Conservation (phyloP, 2,888 invertebrate genomes). For the Cepaea hortensis region DNA sequence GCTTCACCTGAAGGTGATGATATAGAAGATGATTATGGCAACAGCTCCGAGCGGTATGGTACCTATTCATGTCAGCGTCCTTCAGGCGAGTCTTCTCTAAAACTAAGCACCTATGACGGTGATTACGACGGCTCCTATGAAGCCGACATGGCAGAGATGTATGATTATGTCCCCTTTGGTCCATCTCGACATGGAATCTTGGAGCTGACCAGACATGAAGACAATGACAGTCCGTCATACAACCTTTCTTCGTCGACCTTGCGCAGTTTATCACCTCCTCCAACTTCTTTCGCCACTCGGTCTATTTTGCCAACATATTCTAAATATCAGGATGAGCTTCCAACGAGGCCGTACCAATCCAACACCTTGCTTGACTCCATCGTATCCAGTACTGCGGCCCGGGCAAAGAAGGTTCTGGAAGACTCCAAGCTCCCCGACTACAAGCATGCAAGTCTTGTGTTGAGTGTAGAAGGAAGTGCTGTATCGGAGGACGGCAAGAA, state of each 20-base stretch:
- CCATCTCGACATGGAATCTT: slow-evolving; percentile 55
- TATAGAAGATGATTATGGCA: slow-evolving; percentile 31
- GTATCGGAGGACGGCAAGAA: slow-evolving; percentile 58
- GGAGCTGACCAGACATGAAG: slow-evolving; percentile 49
- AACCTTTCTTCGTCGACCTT: slow-evolving; percentile 26
- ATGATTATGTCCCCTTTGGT: slow-evolving; percentile 65
- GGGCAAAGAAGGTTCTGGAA: slow-evolving; percentile 61
- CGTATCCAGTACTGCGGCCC: slow-evolving; percentile 62
- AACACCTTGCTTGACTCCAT: slow-evolving; percentile 62
- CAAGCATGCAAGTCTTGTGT: slow-evolving; percentile 63
- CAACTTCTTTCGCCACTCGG: slow-evolving; percentile 49
- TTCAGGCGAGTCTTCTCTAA: slow-evolving; percentile 11
- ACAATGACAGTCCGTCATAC: slow-evolving; percentile 43
- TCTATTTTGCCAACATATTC: slow-evolving; percentile 40
- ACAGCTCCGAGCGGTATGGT: slow-evolving; percentile 1
- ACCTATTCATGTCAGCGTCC: slow-evolving; percentile 46
- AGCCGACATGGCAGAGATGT: slow-evolving; percentile 50
- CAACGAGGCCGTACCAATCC: slow-evolving; percentile 47
- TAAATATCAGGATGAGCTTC: slow-evolving; percentile 39
- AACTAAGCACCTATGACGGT: slow-evolving; percentile 46
- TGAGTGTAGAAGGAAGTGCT: slow-evolving; percentile 68
- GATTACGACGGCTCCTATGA: slow-evolving; percentile 48
- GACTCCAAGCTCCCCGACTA: slow-evolving; percentile 60
- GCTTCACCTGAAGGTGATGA: slow-evolving; percentile 18
- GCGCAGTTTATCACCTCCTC: slow-evolving; percentile 38